These are phyloP conservation scores for Philonicus albiceps DNA, from an alignment of 2,888 invertebrate genomes.

Conservation along the genomic window DNA sequence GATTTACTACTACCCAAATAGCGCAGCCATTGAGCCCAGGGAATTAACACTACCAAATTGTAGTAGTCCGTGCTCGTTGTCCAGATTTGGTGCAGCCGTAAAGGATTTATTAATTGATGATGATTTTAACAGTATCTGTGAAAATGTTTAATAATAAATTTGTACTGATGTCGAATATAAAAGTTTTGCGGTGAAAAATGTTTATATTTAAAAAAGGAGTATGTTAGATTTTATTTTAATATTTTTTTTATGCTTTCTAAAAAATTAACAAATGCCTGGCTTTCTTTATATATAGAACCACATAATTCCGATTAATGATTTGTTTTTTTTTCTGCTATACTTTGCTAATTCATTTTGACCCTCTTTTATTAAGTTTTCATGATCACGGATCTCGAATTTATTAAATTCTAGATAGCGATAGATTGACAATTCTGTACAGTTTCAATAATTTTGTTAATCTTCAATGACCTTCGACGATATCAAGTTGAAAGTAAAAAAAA, in stretches of 20 bases:
- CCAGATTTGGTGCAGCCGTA: neutral
- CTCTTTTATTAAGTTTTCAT: no score
- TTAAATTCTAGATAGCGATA: no score
- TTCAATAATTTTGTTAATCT: no score
- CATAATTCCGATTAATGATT: neutral
- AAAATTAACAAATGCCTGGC: neutral
- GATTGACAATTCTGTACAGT: no score
- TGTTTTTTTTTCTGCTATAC: neutral
- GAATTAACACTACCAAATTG: constrained; percentile 65
- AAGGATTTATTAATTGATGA: neutral
- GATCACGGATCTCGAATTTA: no score
- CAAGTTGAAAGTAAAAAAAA: no score
- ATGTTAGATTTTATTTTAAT: neutral
- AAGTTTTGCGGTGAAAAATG: neutral
- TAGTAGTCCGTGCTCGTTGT: constrained; percentile 67
- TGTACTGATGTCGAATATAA: neutral
- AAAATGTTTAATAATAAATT: neutral
- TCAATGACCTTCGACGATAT: no score
- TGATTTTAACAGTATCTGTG: neutral
- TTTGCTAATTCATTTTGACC: neutral
- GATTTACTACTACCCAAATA: neutral
- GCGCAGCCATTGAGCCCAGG: neutral
- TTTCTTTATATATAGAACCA: neutral
- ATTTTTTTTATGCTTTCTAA: neutral
- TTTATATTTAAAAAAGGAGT: neutral